Evolutionary conservation across 2,888 invertebrate species (phyloP), one percentile per base, ranked within the genome.

Genomic region (Acanthosoma haemorrhoidale): DNA sequence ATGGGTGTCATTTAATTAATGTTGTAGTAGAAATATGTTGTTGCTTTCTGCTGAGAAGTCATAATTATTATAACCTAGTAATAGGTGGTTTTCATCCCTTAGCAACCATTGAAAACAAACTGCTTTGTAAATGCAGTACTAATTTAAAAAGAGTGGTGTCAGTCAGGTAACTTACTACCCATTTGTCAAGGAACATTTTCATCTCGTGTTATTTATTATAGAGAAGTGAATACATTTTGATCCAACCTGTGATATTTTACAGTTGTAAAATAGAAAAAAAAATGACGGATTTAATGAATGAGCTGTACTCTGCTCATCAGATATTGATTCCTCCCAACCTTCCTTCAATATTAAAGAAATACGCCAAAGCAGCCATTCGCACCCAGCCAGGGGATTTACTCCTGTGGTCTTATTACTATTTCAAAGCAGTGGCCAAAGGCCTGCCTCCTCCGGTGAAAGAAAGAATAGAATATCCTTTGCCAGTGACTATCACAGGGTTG

Each of bases 311-410:
- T 80, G 87, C 90, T 0, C 88, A 92, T 80, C 91, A 92, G 80
- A 91, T 94, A 29, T 85, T 87, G 66, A 89, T 94, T 70, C 94
- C 94, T 0, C 89, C 92, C 0, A 87, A 87, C 75, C 86, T 91
- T 76, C 94, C 94, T 0, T 88, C 88, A 77, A 88, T 94, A 64
- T 80, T 94, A 69, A 91, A 94, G 79, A 88, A 91, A 77, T 95
- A 88, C 77, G 92, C 93, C 51, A 94, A 94, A 84, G 93, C 94
- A 34, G 94, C 94, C 0, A 94, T 95, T 70, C 86, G 92, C 76
- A 93, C 93, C 3, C 94, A 95, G 78, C 95, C 94, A 0, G 87
- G 88, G 75, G 94, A 94, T 81, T 83, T 95, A 0, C 83, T 94
- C 0, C 82, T 81, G 73, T 95, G 95, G 95, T 91, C 93, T 0